Evolutionary conservation across 2,113 vertebrate genomes (phyloP), one percentile per base, ranked within the genome.

Genomic region (Stigmatopora argus): DNA sequence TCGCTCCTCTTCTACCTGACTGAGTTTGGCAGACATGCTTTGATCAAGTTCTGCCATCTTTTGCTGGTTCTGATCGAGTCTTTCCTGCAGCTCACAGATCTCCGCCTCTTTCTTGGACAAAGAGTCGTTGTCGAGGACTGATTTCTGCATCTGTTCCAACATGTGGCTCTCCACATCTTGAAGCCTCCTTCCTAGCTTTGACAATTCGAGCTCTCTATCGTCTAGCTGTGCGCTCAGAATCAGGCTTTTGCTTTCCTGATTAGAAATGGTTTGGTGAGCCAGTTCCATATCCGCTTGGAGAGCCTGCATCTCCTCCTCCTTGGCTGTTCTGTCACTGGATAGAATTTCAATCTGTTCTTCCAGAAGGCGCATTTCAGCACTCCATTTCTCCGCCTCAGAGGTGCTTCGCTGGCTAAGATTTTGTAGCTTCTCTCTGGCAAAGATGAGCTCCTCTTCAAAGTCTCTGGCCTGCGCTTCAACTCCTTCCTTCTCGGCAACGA

Each of bases 1-100:
- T 55, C 92, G 96, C 79, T 98, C 94, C 78, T 98, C 95, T 35
- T 94, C 93, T 48, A 92, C 89, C 64, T 92, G 89, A 18, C 93
- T 91, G 78, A 98, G 90, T 84, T 93, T 96, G 59, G 93, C 85
- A 12, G 92, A 93, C 92, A 97, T 93, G 71, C 89, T 91, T 59
- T 93, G 73, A 51, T 82, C 93, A 21, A 96, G 88, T 77, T 94
- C 94, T 10, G 79, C 81, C 83, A 95, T 88, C 81, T 95, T 93
- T 4, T 82, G 87, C 59, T 97, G 91, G 58, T 92, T 96, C 64
- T 94, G 89, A 26, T 77, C 73, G 41, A 96, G 77, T 12, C 78
- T 70, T 61, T 85, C 82, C 38, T 90, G 90, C 1, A 98, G 85
- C 17, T 79, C 87, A 53, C 91, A 88, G 14, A 94, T 69, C 48